Percentiles rank a stretch among this genome's conserved stretches.
Evolutionary conservation across 1,140 invertebrate genomes (phyloP).

Genomic region (Sycophaga agraensis): DNA sequence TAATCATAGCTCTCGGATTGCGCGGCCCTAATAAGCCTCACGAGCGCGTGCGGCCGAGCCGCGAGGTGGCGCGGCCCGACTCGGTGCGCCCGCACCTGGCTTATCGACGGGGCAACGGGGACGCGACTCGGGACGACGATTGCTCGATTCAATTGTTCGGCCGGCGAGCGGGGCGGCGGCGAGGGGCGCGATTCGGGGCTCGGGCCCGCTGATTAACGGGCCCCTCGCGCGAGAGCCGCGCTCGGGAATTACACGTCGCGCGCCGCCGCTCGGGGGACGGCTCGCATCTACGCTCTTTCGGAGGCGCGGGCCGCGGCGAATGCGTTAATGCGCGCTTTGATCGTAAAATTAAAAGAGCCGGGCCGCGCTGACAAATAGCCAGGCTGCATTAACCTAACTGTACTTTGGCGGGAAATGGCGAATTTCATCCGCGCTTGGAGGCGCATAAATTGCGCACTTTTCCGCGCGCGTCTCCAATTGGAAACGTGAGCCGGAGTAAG

Average conservation of each 20-base stretch:
- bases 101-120: too few relatives aligned
- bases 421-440: too few relatives aligned
- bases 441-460: too few relatives aligned
- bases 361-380: slow-evolving; percentile 17
- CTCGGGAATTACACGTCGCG: background rate
- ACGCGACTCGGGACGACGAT: too few relatives aligned
- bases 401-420: slow-evolving; percentile 10
- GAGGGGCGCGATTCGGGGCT: too few relatives aligned
- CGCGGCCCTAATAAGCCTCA: slow-evolving; percentile 17
- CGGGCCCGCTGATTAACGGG: too few relatives aligned
- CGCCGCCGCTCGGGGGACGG: background rate
- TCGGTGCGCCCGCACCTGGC: background rate
- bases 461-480: too few relatives aligned
- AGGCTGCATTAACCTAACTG: slow-evolving; percentile 28
- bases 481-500: too few relatives aligned
- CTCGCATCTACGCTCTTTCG: too few relatives aligned
- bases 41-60: slow-evolving; percentile 12
- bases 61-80: background rate
- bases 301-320: background rate
- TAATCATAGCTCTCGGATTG: slow-evolving; percentile 20
- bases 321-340: slow-evolving; percentile 27
- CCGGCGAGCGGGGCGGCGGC: too few relatives aligned
- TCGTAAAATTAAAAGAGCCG: slow-evolving; percentile 27
- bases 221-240: background rate
- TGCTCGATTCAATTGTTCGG: too few relatives aligned